Evolutionary conservation across 1,140 invertebrate species (phyloP), one percentile per base, ranked within the genome.

Genomic region (Papilio aristodemus): DNA sequence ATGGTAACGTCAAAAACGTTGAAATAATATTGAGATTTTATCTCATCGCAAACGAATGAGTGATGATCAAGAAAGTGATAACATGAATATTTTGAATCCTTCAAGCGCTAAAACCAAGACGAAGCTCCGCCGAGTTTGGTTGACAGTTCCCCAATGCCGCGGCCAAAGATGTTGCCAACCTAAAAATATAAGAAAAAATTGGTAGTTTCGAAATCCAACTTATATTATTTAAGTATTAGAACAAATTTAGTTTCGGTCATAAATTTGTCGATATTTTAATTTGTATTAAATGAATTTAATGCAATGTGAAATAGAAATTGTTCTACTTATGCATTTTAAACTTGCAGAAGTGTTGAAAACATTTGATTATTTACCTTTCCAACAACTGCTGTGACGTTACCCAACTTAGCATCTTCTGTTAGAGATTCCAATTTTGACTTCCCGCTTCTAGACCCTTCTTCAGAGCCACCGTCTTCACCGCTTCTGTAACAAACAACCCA

Each of bases 91-190:
- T n/a, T 58, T 43, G 43, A 70, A 50, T 43, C 68, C 37, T 13
- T 63, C 58, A 72, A 73, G 72, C 72, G 72, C 77, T 94, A 95
- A 91, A 95, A 95, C 94, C 94, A 95, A 84, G 94, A 92, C 1
- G 91, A 91, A 11, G 90, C 93, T 43, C 94, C 94, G 25, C 95
- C 95, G 62, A 96, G 93, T 91, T 97, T 97, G 59, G 95, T 95
- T 76, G 95, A 95, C 76, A 97, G 92, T 73, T 96, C 96, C 70
- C 96, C 96, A 69, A 96, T 94, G 68, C 95, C 95, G 87, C 96
- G 96, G 54, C 96, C 96, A 78, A 97, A 95, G 83, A 97, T 95
- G 85, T 95, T 96, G 73, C 96, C 95, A 79, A 97, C 94, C 91
- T 92, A 68, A 36, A 81, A 84, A 76, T 59, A 57, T 10, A 71